phyloP scores from a whole-genome alignment of 2,888 invertebrate species.

The Argyra leucocephala region DNA sequence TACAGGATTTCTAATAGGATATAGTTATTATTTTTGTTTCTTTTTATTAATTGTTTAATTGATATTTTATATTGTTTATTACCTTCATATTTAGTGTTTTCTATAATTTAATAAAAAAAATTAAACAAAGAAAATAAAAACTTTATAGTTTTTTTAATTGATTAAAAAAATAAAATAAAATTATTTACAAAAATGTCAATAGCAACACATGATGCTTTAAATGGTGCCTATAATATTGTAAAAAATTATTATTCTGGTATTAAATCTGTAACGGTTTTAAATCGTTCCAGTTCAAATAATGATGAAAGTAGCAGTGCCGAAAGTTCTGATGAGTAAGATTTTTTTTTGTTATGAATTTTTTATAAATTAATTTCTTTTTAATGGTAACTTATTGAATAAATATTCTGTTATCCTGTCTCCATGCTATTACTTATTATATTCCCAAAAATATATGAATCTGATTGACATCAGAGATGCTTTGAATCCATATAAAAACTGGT shows the following conservation, averaged over 20 bases:
- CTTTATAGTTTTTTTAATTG: too few relatives aligned
- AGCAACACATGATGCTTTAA: background rate
- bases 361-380: background rate
- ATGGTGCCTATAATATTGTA: background rate
- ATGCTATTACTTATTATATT: too few relatives aligned
- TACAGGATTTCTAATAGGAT: too few relatives aligned
- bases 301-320: constrained; percentile 16
- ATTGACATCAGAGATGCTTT: too few relatives aligned
- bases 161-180: constrained; percentile 27
- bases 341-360: background rate
- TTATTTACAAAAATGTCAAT: constrained; percentile 24
- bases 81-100: too few relatives aligned
- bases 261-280: constrained; percentile 8
- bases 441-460: too few relatives aligned
- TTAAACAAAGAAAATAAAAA: background rate
- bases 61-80: too few relatives aligned
- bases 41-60: too few relatives aligned
- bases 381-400: too few relatives aligned
- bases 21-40: too few relatives aligned
- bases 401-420: too few relatives aligned
- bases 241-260: constrained; percentile 15
- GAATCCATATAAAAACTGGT: too few relatives aligned
- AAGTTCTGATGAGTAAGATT: constrained; percentile 21
- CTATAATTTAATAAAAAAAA: background rate
- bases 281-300: background rate